Base-by-base conservation (phyloP, 2,888 invertebrate species). In the Yponomeuta evonymella region DNA sequence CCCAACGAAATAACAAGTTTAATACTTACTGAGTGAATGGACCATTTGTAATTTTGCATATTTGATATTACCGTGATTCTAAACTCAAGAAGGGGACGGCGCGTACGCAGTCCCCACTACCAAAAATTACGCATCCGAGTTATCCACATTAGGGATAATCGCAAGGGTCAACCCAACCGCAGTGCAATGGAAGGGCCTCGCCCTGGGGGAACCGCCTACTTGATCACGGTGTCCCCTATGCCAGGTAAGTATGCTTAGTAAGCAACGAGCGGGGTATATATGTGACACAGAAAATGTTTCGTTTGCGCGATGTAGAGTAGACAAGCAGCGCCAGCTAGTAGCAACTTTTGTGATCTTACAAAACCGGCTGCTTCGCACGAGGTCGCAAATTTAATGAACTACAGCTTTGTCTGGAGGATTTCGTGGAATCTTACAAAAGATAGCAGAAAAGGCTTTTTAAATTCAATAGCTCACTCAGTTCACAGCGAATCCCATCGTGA, bases 81-180 rank as follows among this genome's bases (percentile, higher is more conserved):
- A 23, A 23, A 23, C 1, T 23, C 23, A 23, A 48, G 36, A 72
- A 30, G 72, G 73, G 72, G 73, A 72, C 72, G 36, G 72, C 73
- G 73, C 73, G 73, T 70, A 73, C 72, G 73, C 73, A 73, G 73
- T 73, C 73, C 73, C 71, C 72, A 72, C 72, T 72, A 72, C 71
- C 71, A 72, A 72, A 72, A 72, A 72, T 72, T 65, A 70, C 70
- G 70, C 72, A 64, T 51, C 72, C 72, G 72, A 72, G 72, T 70
- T 70, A 72, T 69, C 72, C 72, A 66, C 72, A 72, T 72, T 72
- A 70, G 72, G 72, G 72, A 69, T 72, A 72, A 69, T 72, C 72
- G 72, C 72, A 72, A 65, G 72, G 72, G 72, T 72, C 72, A 72
- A 69, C 72, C 72, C 70, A 58, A 63, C 70, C 72, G 72, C 71